These are phyloP conservation scores for Rhamnusium bicolor DNA, from an alignment of 2,888 invertebrate species.

Conservation along the genomic window DNA sequence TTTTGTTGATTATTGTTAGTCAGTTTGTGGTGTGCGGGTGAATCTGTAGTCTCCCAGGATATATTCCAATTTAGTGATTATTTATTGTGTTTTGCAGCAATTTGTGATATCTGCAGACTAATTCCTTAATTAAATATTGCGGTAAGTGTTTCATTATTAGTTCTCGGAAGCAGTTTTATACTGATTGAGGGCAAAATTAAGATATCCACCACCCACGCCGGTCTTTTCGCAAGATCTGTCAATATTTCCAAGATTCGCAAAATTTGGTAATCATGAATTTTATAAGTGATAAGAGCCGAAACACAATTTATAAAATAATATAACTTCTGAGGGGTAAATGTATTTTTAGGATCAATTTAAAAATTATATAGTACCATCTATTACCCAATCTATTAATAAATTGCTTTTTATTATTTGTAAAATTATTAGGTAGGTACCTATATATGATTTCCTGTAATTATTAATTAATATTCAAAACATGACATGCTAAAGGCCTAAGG, in stretches of 20 bases:
- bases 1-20: slow-evolving; percentile 45
- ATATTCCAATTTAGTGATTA: slow-evolving; percentile 39
- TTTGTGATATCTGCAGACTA: slow-evolving; percentile 38
- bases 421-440: neutral
- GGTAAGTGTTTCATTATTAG: slow-evolving; percentile 34
- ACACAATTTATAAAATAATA: neutral
- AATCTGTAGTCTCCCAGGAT: slow-evolving; percentile 24
- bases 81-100: slow-evolving; percentile 39
- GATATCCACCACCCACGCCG: slow-evolving; percentile 48
- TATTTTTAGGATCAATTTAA: too few species aligned
- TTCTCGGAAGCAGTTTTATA: neutral
- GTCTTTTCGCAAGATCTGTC: slow-evolving; percentile 42
- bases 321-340: too few species aligned
- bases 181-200: neutral
- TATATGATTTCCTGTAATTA: slow-evolving; percentile 13
- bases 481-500: neutral
- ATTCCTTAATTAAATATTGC: slow-evolving; percentile 31
- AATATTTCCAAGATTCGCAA: slow-evolving; percentile 21
- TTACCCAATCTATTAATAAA: too few species aligned
- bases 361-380: too few species aligned
- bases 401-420: slow-evolving; percentile 8
- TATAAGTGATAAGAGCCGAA: too few species aligned
- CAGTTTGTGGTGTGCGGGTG: slow-evolving; percentile 46
- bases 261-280: too few species aligned
- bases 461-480: slow-evolving; percentile 20